These are phyloP conservation scores for Caenorhabditis elegans DNA, from an alignment of 1,140 invertebrate species.

Conservation along the genomic window DNA sequence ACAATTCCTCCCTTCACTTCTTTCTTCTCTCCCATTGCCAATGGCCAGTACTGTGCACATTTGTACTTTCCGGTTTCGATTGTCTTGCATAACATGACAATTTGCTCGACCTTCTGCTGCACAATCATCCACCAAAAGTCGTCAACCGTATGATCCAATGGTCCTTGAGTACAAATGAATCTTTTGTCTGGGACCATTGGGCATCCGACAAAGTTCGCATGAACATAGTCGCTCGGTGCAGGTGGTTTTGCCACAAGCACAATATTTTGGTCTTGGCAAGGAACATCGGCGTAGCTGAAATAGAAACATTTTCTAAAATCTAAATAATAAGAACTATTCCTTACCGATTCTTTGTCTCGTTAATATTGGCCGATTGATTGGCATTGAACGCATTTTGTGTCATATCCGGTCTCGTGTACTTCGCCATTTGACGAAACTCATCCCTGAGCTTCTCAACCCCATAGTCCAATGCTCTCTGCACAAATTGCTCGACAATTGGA, in stretches of 20 bases:
- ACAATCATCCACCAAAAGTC: constrained; percentile 97
- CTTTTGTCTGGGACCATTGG: not conserved
- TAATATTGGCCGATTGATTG: not conserved
- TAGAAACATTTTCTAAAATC: no score
- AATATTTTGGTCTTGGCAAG: constrained; percentile 19
- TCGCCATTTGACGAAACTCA: not conserved
- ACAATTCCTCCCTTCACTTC: not conserved
- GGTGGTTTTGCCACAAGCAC: not conserved
- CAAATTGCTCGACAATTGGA: not conserved
- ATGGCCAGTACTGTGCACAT: constrained; percentile 41
- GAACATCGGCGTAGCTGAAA: constrained; percentile 31
- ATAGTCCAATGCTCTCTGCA: not conserved
- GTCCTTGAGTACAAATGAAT: constrained; percentile 93
- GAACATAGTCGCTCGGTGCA: constrained; percentile 40
- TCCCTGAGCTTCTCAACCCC: not conserved
- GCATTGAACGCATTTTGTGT: not conserved
- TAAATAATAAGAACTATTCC: no score
- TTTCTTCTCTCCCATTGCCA: not conserved
- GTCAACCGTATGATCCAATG: constrained; percentile 80
- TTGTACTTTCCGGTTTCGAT: constrained; percentile 49
- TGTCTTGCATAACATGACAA: constrained; percentile 85
- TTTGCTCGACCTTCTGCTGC: constrained; percentile 84
- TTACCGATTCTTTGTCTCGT: not conserved
- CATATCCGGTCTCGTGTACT: not conserved
- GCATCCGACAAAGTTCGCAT: constrained; percentile 36